phyloP scores from a whole-genome alignment of 2,888 invertebrate species.

The Heliconius ismenius region DNA sequence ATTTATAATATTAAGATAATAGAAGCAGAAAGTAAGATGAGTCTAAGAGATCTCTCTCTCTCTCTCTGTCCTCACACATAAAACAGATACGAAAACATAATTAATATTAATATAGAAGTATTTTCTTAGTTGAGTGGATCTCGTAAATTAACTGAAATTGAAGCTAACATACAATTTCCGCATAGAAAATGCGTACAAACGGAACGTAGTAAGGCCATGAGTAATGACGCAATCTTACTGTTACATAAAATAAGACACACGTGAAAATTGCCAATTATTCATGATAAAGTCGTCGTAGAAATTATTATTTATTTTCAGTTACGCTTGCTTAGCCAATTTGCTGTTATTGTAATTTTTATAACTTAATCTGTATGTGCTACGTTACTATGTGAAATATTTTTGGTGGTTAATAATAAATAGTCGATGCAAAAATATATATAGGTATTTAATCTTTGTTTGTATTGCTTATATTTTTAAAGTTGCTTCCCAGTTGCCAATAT shows the following conservation, averaged over 20 bases:
- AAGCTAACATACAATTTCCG: constrained; percentile 59
- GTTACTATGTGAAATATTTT: not conserved
- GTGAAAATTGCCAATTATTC: constrained; percentile 80
- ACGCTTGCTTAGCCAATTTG: constrained; percentile 36
- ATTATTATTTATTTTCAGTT: constrained; percentile 54
- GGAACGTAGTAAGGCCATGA: constrained; percentile 70
- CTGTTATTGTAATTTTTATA: constrained; percentile 17
- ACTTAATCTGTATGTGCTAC: constrained; percentile 5
- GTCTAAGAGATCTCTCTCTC: no score
- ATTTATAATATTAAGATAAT: no score
- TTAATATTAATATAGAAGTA: constrained; percentile 7
- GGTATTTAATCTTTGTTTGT: no score
- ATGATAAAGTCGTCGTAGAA: constrained; percentile 67
- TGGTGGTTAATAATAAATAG: not conserved
- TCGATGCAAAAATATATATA: not conserved
- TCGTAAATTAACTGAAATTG: constrained; percentile 38
- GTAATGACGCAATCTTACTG: constrained; percentile 76
- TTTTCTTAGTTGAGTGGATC: constrained; percentile 8
- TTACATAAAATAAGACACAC: constrained; percentile 74
- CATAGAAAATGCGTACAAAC: constrained; percentile 70
- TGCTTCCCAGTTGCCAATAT: no score
- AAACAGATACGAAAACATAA: not conserved
- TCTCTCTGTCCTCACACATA: not conserved
- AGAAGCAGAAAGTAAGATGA: not conserved
- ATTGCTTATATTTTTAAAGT: no score